phyloP scores from a whole-genome alignment of 2,113 vertebrate genomes.

The Nannospalax galili region DNA sequence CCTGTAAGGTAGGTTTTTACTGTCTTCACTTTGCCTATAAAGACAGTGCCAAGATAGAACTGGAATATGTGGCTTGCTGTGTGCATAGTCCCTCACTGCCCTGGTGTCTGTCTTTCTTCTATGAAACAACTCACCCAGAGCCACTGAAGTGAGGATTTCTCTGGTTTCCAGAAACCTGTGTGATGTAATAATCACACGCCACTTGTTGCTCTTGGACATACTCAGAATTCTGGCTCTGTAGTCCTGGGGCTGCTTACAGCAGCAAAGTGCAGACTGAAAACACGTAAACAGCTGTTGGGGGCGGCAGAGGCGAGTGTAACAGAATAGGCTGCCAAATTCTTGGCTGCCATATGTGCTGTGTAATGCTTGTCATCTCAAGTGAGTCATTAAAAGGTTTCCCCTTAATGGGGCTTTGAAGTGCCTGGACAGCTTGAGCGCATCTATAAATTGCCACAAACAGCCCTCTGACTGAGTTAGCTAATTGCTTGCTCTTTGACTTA shows the following conservation, averaged over 20 bases:
- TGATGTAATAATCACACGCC: neutral
- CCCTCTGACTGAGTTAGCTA: slow-evolving; percentile 94
- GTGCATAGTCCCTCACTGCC: neutral
- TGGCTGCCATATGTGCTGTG: slow-evolving; percentile 87
- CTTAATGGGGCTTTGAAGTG: slow-evolving; percentile 88
- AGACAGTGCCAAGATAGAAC: neutral
- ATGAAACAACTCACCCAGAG: neutral
- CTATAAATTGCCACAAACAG: slow-evolving; percentile 95
- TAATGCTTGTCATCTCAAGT: slow-evolving; percentile 90
- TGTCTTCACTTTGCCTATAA: neutral
- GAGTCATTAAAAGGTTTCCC: slow-evolving; percentile 89
- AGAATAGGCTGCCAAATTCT: slow-evolving; percentile 84
- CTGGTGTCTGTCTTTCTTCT: neutral
- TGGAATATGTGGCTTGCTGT: neutral
- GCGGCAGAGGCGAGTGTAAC: slow-evolving; percentile 67
- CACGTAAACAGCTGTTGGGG: slow-evolving; percentile 83
- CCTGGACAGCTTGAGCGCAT: slow-evolving; percentile 90
- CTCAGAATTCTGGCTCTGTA: neutral
- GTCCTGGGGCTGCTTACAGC: neutral
- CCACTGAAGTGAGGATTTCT: neutral
- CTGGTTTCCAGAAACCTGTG: neutral
- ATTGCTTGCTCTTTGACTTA: slow-evolving; percentile 99
- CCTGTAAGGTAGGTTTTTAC: neutral
- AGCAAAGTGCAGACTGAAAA: slow-evolving; percentile 76
- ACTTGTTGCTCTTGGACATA: neutral